Conservation (phyloP, 2,888 invertebrate genomes). For the Junonia oenone region DNA sequence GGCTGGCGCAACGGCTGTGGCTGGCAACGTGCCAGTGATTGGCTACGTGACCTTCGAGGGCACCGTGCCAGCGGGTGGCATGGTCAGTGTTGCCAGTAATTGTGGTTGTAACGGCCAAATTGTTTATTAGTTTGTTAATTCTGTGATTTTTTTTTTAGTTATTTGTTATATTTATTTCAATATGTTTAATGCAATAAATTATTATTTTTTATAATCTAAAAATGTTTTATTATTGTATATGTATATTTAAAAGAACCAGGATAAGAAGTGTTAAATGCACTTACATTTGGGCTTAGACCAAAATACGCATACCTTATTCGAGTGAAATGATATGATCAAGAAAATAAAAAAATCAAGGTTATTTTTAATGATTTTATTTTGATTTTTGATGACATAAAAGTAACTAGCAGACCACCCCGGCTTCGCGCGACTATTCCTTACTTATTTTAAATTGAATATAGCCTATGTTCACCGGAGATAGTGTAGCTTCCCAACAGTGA, state of each 20-base stretch:
- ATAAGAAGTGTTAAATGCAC: background rate
- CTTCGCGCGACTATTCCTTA: no score
- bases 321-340: no score
- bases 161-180: background rate
- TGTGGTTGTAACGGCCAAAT: conserved; percentile 39
- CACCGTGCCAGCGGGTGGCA: conserved; percentile 55
- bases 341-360: no score
- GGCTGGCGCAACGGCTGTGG: conserved; percentile 49
- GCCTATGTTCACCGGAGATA: no score
- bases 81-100: conserved; percentile 53
- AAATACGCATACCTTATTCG: no score
- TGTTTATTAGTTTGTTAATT: conserved; percentile 27
- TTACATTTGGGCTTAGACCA: no score
- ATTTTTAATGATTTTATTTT: no score
- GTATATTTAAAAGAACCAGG: background rate
- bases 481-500: no score
- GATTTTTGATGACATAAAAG: no score
- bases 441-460: no score
- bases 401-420: no score
- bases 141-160: conserved; percentile 20
- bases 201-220: background rate
- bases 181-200: background rate
- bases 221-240: background rate
- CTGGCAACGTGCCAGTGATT: conserved; percentile 62
- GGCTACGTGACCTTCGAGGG: conserved; percentile 68